A percentile compares a stretch with the other conserved stretches of the same genome.
Evolutionary conservation across 2,113 vertebrate genomes (phyloP).

Genomic region (Marmota flaviventris): DNA sequence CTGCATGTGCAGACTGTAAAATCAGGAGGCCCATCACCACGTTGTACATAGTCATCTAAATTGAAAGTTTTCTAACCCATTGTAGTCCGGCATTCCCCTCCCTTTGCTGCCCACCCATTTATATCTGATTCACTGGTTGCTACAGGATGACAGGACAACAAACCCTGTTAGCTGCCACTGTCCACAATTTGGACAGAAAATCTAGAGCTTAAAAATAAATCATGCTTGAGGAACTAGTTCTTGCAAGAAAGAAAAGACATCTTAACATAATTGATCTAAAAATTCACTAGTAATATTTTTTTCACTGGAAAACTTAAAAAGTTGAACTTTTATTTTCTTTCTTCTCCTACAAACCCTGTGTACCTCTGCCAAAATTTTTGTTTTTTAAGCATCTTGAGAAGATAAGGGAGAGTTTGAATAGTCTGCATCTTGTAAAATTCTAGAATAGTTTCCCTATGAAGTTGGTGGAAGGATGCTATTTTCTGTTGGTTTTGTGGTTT

Average conservation of each 20-base stretch:
- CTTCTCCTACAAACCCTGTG: not conserved
- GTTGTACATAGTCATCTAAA: not conserved
- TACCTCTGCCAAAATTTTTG: not conserved
- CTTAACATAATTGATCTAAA: not conserved
- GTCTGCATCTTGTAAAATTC: not conserved
- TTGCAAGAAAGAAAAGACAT: not conserved
- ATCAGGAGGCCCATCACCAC: not conserved
- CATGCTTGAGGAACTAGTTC: not conserved
- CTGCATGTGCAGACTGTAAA: not conserved
- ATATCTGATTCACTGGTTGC: not conserved
- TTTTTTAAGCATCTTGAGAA: conserved; percentile 28
- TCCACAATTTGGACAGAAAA: conserved; percentile 33
- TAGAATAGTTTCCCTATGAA: not conserved
- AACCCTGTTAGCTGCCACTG: not conserved
- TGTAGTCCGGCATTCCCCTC: not conserved
- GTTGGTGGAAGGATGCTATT: not conserved
- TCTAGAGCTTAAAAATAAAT: not conserved
- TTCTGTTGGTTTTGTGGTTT: not conserved
- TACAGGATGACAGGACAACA: not conserved
- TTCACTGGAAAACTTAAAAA: conserved; percentile 7
- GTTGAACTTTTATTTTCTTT: not conserved
- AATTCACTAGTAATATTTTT: not conserved
- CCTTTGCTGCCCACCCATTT: not conserved
- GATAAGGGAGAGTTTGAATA: not conserved
- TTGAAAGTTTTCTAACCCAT: not conserved